Evolutionary conservation across 2,797 vertebrate genomes (phyloP), one percentile per base, ranked within the genome.

Genomic region (Sebastes wilsoni): DNA sequence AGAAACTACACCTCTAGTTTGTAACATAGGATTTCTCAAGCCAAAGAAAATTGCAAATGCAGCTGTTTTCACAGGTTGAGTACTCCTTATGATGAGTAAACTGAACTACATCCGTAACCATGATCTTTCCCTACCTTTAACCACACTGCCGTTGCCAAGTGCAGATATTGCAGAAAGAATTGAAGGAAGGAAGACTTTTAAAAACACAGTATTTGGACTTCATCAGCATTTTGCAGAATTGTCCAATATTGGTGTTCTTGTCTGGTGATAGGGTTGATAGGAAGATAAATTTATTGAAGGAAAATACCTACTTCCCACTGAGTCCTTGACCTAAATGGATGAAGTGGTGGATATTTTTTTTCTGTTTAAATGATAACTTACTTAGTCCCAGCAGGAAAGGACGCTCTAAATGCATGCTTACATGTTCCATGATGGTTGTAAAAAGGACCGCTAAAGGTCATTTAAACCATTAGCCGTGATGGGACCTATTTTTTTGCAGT

Each of bases 381-480:
- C 13, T 72, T 49, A 71, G 34, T 76, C 13, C 13, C 16, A 54
- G 58, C 60, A n/a, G 36, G 28, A 62, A 68, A 70, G 14, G n/a
- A 58, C 16, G 3, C 62, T 54, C 25, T 62, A 60, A 75, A 80
- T 80, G 30, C 36, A 49, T 75, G 67, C 74, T 75, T 79, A 66
- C 38, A 58, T 56, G 32, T 77, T 79, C 65, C n/a, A 52, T 12
- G 13, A 52, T 28, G 34, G 22, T 59, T 78, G 10, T 30, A 34
- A 54, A 81, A 83, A 68, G 28, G 49, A 42, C 55, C 46, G 27
- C 30, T 75, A 68, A 81, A 83, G 77, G 75, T 68, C n/a, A 65
- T 64, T 69, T 59, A 20, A 36, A 73, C 22, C 69, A 64, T 11
- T 20, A 68, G 55, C 36, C 27, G 28, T 23, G 2, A 34, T 58